Evolutionary conservation across 2,888 invertebrate genomes (phyloP).

Genomic region (Diploptera punctata): DNA sequence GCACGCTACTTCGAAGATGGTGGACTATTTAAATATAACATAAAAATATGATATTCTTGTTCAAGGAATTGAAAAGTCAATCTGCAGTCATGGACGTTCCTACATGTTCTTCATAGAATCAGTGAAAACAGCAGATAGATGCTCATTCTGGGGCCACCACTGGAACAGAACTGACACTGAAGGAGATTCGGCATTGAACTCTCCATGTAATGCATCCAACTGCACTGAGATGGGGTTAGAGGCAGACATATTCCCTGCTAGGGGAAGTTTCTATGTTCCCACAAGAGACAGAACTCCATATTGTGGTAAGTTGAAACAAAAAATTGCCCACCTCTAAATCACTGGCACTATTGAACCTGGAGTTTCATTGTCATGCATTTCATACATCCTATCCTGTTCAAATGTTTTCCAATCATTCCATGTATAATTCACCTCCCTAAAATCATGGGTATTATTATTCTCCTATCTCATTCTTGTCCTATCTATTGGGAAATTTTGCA

Average conservation of each 20-base stretch:
- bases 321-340: no score
- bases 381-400: no score
- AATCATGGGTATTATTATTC: no score
- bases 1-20: no score
- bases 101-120: slow-evolving; percentile 66
- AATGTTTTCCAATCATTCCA: no score
- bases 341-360: no score
- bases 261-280: slow-evolving; percentile 61
- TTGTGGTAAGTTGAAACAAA: slow-evolving; percentile 39
- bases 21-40: no score
- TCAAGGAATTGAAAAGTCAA: slow-evolving; percentile 60
- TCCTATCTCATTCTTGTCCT: no score
- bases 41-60: no score
- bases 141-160: slow-evolving; percentile 42
- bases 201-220: slow-evolving; percentile 52
- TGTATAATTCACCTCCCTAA: no score
- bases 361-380: no score
- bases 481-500: no score
- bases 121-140: slow-evolving; percentile 51
- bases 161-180: slow-evolving; percentile 33
- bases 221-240: slow-evolving; percentile 65
- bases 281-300: slow-evolving; percentile 60
- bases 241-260: slow-evolving; percentile 55
- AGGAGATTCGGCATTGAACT: not conserved
- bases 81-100: slow-evolving; percentile 68